phyloP scores from a whole-genome alignment of 2,888 invertebrate species.

The Agelastica alni region DNA sequence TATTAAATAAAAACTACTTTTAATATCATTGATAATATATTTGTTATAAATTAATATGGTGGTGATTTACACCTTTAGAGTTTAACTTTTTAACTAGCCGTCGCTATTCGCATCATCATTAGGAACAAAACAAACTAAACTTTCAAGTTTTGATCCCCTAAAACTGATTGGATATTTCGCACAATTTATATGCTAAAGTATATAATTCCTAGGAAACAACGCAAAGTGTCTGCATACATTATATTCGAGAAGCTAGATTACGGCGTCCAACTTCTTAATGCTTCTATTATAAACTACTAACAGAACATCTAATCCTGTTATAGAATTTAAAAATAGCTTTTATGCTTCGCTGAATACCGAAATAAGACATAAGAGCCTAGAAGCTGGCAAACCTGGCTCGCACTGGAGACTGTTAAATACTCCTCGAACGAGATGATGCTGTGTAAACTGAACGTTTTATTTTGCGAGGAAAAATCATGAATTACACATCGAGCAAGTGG shows the following conservation, averaged over 20 bases:
- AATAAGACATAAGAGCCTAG: neutral
- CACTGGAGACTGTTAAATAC: no score
- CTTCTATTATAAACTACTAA: constrained; percentile 49
- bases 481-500: no score
- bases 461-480: no score
- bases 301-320: constrained; percentile 45
- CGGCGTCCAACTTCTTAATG: constrained; percentile 45
- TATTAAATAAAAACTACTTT: no score
- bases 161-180: constrained; percentile 9
- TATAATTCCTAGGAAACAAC: constrained; percentile 22
- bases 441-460: no score
- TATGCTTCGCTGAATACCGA: constrained; percentile 1
- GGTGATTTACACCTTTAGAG: no score
- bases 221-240: constrained; percentile 43
- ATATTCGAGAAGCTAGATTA: constrained; percentile 39
- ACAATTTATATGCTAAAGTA: constrained; percentile 25
- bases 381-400: neutral
- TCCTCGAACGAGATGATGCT: no score
- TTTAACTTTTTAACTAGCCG: no score
- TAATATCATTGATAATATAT: no score
- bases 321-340: constrained; percentile 42
- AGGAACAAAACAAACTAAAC: neutral
- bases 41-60: no score
- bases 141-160: constrained; percentile 5
- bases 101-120: neutral